Evolutionary conservation across 2,113 vertebrate genomes (phyloP).

Genomic region (Onychostruthus taczanowskii): DNA sequence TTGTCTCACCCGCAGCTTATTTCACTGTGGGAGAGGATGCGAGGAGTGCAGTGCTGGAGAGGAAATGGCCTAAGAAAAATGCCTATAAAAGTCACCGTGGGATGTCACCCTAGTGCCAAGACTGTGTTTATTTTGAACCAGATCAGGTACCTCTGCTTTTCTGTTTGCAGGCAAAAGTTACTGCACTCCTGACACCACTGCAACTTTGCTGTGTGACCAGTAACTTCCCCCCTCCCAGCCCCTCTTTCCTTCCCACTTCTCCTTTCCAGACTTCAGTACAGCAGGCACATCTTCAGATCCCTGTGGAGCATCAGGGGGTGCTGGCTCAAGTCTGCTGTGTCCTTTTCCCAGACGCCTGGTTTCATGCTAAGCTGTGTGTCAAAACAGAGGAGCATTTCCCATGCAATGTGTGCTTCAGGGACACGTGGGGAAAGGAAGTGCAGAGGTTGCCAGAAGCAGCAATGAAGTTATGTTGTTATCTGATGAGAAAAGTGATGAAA

Average conservation of each 20-base stretch:
- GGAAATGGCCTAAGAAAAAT: not conserved
- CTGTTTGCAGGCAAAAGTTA: not conserved
- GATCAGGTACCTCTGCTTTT: not conserved
- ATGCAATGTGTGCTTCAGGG: not conserved
- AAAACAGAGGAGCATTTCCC: conserved; percentile 12
- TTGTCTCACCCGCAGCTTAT: not conserved
- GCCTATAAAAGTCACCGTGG: not conserved
- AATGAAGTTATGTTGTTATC: not conserved
- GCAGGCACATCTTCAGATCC: not conserved
- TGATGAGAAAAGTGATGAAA: conserved; percentile 18
- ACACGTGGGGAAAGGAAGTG: not conserved
- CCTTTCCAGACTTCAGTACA: not conserved
- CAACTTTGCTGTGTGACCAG: not conserved
- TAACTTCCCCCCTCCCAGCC: not conserved
- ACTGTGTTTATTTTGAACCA: conserved; percentile 1
- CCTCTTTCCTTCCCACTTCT: not conserved
- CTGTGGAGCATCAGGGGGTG: accelerated
- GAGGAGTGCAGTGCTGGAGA: not conserved
- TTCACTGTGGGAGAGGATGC: not conserved
- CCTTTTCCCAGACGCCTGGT: not conserved
- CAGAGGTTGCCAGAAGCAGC: conserved; percentile 14
- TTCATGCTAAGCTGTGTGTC: not conserved
- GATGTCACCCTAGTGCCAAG: not conserved
- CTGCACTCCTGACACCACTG: not conserved
- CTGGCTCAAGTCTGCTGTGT: not conserved